Conservation (phyloP, 92 coral and sea anemone species). For the Parazoanthus swiftii region DNA sequence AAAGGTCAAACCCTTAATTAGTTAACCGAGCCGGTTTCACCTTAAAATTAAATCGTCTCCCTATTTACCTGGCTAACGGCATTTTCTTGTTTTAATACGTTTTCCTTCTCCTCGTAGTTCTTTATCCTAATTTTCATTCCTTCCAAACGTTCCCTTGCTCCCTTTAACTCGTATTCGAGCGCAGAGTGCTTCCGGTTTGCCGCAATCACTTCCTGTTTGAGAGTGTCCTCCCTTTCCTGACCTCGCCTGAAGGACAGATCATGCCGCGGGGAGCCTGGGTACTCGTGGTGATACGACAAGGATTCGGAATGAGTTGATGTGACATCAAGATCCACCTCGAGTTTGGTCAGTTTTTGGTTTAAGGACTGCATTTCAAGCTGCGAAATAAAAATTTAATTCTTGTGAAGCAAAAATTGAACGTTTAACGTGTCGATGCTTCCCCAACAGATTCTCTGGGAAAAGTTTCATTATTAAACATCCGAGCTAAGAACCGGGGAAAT, state of each 20-base stretch:
- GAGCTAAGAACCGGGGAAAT: no score
- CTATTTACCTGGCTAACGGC: background rate
- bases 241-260: slow-evolving; percentile 25
- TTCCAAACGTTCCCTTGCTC: slow-evolving; percentile 13
- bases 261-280: slow-evolving; percentile 25
- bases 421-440: no score
- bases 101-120: slow-evolving; percentile 14
- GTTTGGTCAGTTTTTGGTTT: slow-evolving; percentile 7
- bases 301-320: background rate
- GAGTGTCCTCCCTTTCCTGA: slow-evolving; percentile 21
- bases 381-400: background rate
- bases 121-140: background rate
- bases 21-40: background rate
- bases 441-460: no score
- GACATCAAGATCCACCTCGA: background rate
- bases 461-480: no score
- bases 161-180: slow-evolving; percentile 21
- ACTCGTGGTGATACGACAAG: background rate
- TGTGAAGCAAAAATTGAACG: no score
- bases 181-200: slow-evolving; percentile 14
- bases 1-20: no score
- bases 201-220: slow-evolving; percentile 17
- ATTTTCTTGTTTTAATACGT: background rate
- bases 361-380: slow-evolving; percentile 16
- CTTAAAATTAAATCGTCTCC: no score